Conservation (phyloP, 2,113 vertebrate species). For the Pollimyrus isidori region DNA sequence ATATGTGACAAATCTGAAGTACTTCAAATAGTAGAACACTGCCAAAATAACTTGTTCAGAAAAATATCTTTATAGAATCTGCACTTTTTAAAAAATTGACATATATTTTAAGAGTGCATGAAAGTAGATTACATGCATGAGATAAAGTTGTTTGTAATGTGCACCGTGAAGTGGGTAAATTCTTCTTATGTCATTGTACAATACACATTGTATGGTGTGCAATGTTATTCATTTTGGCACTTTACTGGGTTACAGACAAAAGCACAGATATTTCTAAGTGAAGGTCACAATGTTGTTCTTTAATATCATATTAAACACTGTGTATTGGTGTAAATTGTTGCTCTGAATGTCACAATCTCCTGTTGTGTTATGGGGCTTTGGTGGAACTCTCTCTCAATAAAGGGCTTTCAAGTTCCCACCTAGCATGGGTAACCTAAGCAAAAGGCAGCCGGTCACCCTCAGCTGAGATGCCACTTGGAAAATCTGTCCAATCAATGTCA, state of each 20-base stretch:
- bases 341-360: not conserved
- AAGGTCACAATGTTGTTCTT: constrained; percentile 13
- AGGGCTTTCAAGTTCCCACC: constrained; percentile 12
- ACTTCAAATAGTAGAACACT: not conserved
- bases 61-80: not conserved
- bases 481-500: constrained; percentile 2
- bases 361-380: not conserved
- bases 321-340: not conserved
- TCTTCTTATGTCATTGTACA: constrained; percentile 15
- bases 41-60: not conserved
- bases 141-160: constrained; percentile 14
- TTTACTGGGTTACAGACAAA: constrained; percentile 16
- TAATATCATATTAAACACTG: constrained; percentile 18
- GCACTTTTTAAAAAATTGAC: not conserved
- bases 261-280: constrained; percentile 3
- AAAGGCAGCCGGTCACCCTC: not conserved
- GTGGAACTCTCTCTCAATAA: not conserved
- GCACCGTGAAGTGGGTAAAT: not conserved
- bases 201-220: not conserved
- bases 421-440: not conserved
- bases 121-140: not conserved
- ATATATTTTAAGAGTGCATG: not conserved
- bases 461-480: not conserved
- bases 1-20: constrained; percentile 2
- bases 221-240: constrained; percentile 14